Base-by-base conservation (phyloP, 2,797 vertebrate genomes). In the Arnoldichthys spilopterus region DNA sequence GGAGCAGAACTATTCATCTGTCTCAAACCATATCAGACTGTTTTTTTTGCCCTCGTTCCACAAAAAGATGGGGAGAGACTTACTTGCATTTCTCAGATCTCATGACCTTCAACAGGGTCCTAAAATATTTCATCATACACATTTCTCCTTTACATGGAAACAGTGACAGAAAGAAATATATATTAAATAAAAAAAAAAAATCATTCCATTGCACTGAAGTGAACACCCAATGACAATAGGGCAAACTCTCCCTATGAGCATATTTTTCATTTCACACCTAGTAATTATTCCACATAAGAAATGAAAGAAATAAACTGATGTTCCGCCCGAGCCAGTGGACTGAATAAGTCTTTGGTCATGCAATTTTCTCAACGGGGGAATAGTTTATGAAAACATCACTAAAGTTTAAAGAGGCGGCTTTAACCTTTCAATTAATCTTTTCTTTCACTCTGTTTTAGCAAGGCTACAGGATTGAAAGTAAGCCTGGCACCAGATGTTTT, bases 1-100 rank as follows among this genome's bases (percentile, higher is more conserved):
- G 90, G 90, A 91, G 76, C 81, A 9, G 79, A 89, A 85, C 86
- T 85, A 91, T 89, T 92, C 90, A 90, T 92, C 90, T 87, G 89
- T 91, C 90, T 66, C 86, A 77, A 87, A 54, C 72, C 62, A 66
- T 53, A 51, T 66, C 40, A 26, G 74, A 49, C 28, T 32, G 15
- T 32, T 40, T 56, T 28, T 51, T n/a, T 32, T 64, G 67, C 4
- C 3, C 76, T n/a, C 37, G 24, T 28, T 32, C 47, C 37, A 49
- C 16, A 61, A 54, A 79, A 30, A 64, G 26, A 26, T 20, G 43
- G 43, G 43, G 40, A 32, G 40, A 49, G 47, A n/a, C 61, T 61
- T 28, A 32, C 49, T 79, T 47, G 49, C 62, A 68, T 74, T 72
- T 72, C 70, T 72, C 66, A 49, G 64, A 77, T 77, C 66, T 70